Conservation (phyloP, 2,888 invertebrate genomes). For the Heliconius aoede region DNA sequence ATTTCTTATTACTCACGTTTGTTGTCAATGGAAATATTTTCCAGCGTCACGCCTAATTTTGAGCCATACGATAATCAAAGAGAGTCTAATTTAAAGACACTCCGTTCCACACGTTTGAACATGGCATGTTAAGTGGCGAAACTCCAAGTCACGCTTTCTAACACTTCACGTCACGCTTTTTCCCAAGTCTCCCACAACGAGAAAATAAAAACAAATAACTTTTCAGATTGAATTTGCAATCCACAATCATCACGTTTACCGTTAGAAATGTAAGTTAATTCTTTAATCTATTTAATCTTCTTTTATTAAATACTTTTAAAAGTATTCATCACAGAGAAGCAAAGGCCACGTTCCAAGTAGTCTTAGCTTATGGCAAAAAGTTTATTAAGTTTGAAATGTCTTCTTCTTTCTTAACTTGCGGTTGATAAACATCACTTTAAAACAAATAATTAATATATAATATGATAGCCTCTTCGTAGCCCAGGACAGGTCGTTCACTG, state of each 20-base stretch:
- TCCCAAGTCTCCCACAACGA: not conserved
- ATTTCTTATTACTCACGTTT: too few relatives aligned
- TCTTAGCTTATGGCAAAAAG: slow-evolving; percentile 32
- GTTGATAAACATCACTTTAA: not conserved
- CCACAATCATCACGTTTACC: not conserved
- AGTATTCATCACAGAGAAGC: slow-evolving; percentile 3
- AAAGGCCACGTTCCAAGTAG: slow-evolving; percentile 1
- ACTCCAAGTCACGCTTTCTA: too few relatives aligned
- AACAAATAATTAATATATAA: not conserved
- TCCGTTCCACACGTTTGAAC: too few relatives aligned
- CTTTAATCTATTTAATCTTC: too few relatives aligned
- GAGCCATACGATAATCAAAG: too few relatives aligned
- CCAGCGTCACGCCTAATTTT: too few relatives aligned
- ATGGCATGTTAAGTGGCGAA: too few relatives aligned
- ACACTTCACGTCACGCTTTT: too few relatives aligned
- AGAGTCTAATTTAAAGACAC: too few relatives aligned
- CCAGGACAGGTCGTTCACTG: too few relatives aligned
- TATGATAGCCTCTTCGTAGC: not conserved
- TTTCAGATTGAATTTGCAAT: not conserved
- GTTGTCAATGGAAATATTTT: too few relatives aligned
- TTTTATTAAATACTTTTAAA: not conserved
- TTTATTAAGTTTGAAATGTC: slow-evolving; percentile 38
- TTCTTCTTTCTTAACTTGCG: slow-evolving; percentile 21
- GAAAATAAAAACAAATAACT: not conserved
- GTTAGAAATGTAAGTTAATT: too few relatives aligned